A percentile compares a stretch with the other conserved stretches of the same genome.
These are phyloP conservation scores for Magallana angulata DNA, from an alignment of 1,140 invertebrate genomes.

Conservation along the genomic window DNA sequence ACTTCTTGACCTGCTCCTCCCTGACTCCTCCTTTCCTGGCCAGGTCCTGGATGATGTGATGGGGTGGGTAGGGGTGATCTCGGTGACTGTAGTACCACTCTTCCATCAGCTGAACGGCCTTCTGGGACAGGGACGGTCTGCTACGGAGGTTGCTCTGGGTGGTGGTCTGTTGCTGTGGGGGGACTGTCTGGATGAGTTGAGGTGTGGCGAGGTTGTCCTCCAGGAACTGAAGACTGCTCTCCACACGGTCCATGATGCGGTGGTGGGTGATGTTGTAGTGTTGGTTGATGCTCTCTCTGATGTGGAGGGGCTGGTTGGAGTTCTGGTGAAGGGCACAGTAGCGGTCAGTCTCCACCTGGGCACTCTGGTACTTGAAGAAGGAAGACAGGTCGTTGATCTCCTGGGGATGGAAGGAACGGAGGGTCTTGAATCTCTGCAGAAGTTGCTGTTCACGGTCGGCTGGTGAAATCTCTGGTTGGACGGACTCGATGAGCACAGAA, in stretches of 20 bases:
- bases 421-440: conserved; percentile 55
- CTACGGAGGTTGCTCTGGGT: neutral
- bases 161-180: conserved; percentile 26
- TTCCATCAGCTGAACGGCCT: conserved; percentile 62
- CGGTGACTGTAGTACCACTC: conserved; percentile 62
- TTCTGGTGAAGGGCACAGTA: conserved; percentile 59
- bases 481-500: conserved; percentile 33
- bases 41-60: conserved; percentile 52
- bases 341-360: conserved; percentile 63
- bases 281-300: conserved; percentile 52
- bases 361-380: conserved; percentile 64
- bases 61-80: conserved; percentile 63
- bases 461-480: conserved; percentile 41
- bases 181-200: neutral
- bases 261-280: conserved; percentile 64
- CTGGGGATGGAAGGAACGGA: conserved; percentile 48
- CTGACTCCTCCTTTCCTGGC: conserved; percentile 59
- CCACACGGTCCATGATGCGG: conserved; percentile 65
- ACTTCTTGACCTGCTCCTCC: conserved; percentile 68
- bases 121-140: conserved; percentile 56
- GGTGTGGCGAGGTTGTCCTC: conserved; percentile 43
- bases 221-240: conserved; percentile 59
- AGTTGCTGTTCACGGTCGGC: conserved; percentile 56
- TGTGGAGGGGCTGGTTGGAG: conserved; percentile 52
- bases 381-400: conserved; percentile 59